Evolutionary conservation across 23 tunicate species (phyloP), one percentile per base, ranked within the genome.

Genomic region (Ascidia mentula): DNA sequence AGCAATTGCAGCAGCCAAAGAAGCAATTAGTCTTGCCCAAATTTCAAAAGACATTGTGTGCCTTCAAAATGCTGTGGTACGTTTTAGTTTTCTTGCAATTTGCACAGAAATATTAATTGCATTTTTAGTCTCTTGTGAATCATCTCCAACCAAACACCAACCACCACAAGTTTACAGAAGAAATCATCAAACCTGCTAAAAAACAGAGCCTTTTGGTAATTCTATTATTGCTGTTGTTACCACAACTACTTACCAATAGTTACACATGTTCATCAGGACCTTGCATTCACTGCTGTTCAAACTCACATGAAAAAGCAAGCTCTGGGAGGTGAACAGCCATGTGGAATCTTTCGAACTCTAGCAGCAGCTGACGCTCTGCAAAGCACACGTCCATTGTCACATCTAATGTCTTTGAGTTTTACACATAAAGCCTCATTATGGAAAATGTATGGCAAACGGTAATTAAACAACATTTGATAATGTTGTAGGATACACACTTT

Each of bases 381-480:
- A 38, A 60, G 87, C 72, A 37, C 90, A 24, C 45, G 75, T 34
- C 87, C 97, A 31, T 60, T 72, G 31, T 38, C 87, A 20, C 33
- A 88, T 71, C 40, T 86, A 0, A 75, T 72, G 37, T 72, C 72
- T 1, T 36, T 45, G 61, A 82, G 87, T 46, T 81, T 80, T 40
- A 45, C 87, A 40, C 89, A 91, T 79, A 91, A 91, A 38, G 97
- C 87, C 0, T 81, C 97, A 0, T 61, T 91, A 65, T 91, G 97
- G 97, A 91, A 71, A 86, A 80, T 91, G 86, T 91, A 85, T 40
- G 97, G 97, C 18, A 91, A 91, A 82, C 72, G 87, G 97, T 91
- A 35, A 26, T 20, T 1, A 6, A 53, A 53, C 24, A 71, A 71
- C 30, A 71, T 12, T 28, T 12, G 12, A 8, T 20, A 75, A 30